phyloP scores from a whole-genome alignment of 2,113 vertebrate genomes.

The Perccottus glenii region DNA sequence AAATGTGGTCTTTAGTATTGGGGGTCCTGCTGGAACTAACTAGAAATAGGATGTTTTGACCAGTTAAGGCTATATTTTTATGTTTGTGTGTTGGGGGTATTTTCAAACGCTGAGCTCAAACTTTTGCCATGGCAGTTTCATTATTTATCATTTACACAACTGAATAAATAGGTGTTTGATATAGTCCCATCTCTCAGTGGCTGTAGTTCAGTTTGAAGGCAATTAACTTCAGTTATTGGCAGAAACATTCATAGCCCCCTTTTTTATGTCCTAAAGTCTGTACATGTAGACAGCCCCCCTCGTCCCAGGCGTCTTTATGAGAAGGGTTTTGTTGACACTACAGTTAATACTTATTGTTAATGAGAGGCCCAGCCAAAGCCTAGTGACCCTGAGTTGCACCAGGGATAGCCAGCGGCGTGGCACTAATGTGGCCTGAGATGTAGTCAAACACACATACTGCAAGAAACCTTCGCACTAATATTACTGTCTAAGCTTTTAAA shows the following conservation, averaged over 20 bases:
- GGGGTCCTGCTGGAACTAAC: no score
- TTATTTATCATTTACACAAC: not conserved
- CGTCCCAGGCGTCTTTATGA: slow-evolving; percentile 13
- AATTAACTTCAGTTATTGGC: no score
- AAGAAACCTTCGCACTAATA: slow-evolving; percentile 1
- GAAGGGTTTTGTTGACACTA: slow-evolving; percentile 37
- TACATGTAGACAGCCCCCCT: not conserved
- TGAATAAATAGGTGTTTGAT: no score
- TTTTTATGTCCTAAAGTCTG: not conserved
- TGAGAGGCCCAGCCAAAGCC: slow-evolving; percentile 34
- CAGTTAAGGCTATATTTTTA: not conserved
- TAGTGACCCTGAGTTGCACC: slow-evolving; percentile 38
- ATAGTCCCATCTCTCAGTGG: not conserved
- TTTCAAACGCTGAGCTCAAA: slow-evolving; percentile 68
- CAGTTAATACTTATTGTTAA: slow-evolving; percentile 30
- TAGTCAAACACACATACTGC: slow-evolving; percentile 21
- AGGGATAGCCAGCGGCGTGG: slow-evolving; percentile 81
- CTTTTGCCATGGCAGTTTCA: slow-evolving; percentile 89
- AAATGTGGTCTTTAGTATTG: not conserved
- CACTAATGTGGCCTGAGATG: slow-evolving; percentile 87
- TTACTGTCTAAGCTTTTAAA: not conserved
- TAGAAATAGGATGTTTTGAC: no score
- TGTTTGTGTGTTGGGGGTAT: no score
- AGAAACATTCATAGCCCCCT: not conserved
- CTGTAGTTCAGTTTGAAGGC: slow-evolving; percentile 3